Evolutionary conservation across 1,140 invertebrate species (phyloP), one percentile per base, ranked within the genome.

Genomic region (Drosophila kurseongensis): DNA sequence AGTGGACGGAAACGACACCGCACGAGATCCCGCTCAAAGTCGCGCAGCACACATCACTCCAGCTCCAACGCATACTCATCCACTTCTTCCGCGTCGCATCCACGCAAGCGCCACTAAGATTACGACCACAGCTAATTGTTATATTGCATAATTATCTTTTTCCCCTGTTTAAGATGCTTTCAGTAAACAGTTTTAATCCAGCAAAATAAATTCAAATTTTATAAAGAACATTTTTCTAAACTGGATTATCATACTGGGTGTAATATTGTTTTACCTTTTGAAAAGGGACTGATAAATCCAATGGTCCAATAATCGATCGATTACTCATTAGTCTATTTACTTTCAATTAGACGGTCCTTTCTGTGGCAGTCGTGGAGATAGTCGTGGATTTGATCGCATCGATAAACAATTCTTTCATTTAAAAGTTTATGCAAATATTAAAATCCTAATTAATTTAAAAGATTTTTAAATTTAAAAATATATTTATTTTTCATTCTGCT

Each of bases 21-120:
- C 27, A 68, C 84, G 35, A 78, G 84, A 57, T 89, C 84, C 8
- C 84, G 85, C 16, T 89, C 84, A 35, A 78, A 80, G 27, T 84
- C 83, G n/a, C 80, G 83, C 48, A 89, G 51, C 71, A 76, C 57
- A 35, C 79, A 88, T 59, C 66, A 73, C 72, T 79, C 84, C 62
- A 59, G 72, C 38, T 86, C 83, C 29, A 66, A 67, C 1, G 62
- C 42, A 57, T 42, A 68, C 65, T 68, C 62, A 50, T 78, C 75
- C 51, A 77, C 84, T 59, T 60, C 69, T 78, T 89, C 85, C 65
- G 71, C 76, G 47, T 71, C 65, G 40, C 83, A 78, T 48, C 62
- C 74, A 18, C 71, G 79, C 48, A 88, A 89, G 50, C 84, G 80
- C 52, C 77, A 84, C 56, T 88, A 52, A 86, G 71, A 66, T 60